phyloP scores from a whole-genome alignment of 2,888 invertebrate species.

The Epistrophe grossulariae region DNA sequence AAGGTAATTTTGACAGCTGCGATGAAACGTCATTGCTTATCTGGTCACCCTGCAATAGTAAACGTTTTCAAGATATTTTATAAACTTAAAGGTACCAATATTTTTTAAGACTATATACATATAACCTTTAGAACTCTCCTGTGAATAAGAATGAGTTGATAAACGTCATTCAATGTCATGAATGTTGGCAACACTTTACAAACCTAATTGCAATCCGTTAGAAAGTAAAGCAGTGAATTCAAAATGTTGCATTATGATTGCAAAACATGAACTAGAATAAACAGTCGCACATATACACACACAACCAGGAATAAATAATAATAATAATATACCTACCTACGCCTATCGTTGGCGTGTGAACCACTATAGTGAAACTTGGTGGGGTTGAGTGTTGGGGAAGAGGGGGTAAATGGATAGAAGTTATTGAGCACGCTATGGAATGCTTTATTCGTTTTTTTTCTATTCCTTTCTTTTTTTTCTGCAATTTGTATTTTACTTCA shows the following conservation, averaged over 20 bases:
- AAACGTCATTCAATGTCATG: not conserved
- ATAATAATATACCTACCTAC: not conserved
- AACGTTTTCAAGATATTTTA: no score
- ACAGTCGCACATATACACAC: not conserved
- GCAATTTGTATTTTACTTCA: slow-evolving; percentile 15
- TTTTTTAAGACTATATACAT: no score
- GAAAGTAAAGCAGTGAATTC: not conserved
- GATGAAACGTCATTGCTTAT: no score
- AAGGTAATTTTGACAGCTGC: no score
- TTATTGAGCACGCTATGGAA: not conserved
- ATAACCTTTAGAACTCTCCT: no score
- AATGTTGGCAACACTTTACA: not conserved
- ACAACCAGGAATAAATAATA: not conserved
- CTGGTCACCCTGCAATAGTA: no score
- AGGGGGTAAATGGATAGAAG: not conserved
- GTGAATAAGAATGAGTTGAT: no score
- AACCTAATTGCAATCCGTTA: not conserved
- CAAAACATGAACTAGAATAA: not conserved
- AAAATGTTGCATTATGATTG: not conserved
- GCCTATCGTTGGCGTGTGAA: not conserved
- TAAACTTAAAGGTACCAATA: no score
- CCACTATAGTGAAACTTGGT: not conserved
- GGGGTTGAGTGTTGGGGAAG: no score
- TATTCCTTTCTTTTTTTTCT: not conserved
- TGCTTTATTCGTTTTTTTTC: not conserved